Evolutionary conservation across 2,113 vertebrate genomes (phyloP).

Genomic region (Dermatemys mawii): DNA sequence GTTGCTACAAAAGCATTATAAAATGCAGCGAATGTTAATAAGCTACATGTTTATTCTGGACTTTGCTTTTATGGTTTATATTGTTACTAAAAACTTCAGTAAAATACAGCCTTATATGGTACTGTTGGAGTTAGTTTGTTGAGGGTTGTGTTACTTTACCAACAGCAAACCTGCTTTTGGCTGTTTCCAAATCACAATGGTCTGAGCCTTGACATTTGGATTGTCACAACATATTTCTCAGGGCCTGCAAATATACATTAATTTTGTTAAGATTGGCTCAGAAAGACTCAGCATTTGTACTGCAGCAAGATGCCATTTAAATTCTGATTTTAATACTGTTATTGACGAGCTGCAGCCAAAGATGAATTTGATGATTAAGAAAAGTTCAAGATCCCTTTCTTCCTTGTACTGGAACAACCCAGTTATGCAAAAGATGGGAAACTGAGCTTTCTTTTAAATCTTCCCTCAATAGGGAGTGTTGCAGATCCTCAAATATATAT

Average conservation of each 20-base stretch:
- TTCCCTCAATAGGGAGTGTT: neutral
- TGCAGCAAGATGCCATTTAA: neutral
- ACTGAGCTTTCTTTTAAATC: neutral
- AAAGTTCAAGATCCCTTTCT: neutral
- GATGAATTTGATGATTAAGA: neutral
- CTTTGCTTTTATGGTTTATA: slow-evolving; percentile 3
- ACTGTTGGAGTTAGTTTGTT: neutral
- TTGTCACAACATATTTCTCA: neutral
- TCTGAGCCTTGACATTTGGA: neutral
- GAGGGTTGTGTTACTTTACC: neutral
- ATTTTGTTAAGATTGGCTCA: neutral
- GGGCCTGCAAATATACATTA: neutral
- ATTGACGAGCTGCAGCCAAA: neutral
- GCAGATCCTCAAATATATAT: too few species aligned
- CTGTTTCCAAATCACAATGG: neutral
- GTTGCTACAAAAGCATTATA: neutral
- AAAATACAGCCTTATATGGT: neutral
- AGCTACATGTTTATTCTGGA: neutral
- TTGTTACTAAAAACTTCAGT: neutral
- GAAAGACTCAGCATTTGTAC: neutral
- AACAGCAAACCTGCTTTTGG: neutral
- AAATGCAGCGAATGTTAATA: slow-evolving; percentile 25
- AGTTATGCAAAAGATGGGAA: neutral
- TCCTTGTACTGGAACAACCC: neutral
- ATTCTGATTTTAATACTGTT: neutral